Evolutionary conservation across 1,140 invertebrate genomes (phyloP).

Genomic region (Neotoxoptera formosana): DNA sequence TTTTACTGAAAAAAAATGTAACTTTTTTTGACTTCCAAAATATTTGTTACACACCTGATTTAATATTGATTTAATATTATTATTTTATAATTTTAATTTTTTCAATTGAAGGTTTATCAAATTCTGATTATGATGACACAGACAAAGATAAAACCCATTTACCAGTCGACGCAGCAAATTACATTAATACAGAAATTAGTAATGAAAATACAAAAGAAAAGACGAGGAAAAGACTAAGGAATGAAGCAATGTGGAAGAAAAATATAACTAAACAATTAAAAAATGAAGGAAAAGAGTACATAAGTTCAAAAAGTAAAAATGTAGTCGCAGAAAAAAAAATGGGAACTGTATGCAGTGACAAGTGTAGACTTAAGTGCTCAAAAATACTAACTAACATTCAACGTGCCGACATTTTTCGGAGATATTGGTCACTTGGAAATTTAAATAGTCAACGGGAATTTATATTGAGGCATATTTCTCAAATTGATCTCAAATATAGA

Average conservation of each 20-base stretch:
- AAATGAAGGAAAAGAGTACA: not conserved
- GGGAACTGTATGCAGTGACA: not conserved
- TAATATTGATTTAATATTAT: not conserved
- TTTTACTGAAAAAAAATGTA: not conserved
- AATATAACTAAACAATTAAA: no score
- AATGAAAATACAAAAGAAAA: conserved; percentile 7
- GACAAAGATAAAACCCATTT: no score
- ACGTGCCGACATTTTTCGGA: not conserved
- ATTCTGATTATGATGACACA: no score
- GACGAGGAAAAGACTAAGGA: no score
- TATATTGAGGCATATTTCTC: no score
- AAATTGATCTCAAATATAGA: no score
- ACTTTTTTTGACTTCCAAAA: not conserved
- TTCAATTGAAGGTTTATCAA: not conserved
- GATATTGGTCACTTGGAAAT: not conserved
- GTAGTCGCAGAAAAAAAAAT: not conserved
- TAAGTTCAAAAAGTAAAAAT: not conserved
- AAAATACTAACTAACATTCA: not conserved
- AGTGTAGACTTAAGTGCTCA: not conserved
- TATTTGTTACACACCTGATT: not conserved
- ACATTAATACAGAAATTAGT: not conserved
- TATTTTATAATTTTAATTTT: conserved; percentile 14
- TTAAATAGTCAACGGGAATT: not conserved
- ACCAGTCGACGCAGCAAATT: not conserved
- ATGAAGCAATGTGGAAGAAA: no score